Percentiles rank a stretch among this genome's conserved stretches.
Evolutionary conservation across 2,113 vertebrate species (phyloP).

Genomic region (Corydoras maculifer): DNA sequence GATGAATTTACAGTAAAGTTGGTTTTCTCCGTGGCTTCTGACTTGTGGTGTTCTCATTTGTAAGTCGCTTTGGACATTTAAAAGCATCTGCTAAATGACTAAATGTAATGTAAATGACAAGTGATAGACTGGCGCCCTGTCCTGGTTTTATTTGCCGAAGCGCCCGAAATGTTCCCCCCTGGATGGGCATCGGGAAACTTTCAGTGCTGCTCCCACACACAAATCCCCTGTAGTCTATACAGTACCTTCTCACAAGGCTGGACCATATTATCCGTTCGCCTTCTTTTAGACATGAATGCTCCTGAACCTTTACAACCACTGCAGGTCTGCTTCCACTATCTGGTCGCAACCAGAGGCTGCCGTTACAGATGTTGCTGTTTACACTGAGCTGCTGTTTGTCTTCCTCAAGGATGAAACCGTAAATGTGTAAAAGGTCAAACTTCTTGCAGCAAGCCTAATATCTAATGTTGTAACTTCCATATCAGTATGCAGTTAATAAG

Average conservation of each 20-base stretch:
- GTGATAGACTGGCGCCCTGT: no score
- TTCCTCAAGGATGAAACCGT: not conserved
- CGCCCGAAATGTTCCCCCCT: no score
- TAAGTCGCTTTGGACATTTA: no score
- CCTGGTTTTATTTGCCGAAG: no score
- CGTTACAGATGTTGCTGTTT: not conserved
- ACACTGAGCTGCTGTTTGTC: not conserved
- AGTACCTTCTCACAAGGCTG: constrained; percentile 7
- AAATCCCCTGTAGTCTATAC: not conserved
- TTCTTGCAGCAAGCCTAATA: no score
- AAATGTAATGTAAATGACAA: no score
- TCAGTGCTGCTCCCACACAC: not conserved
- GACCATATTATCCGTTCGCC: constrained; percentile 35
- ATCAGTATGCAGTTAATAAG: not conserved
- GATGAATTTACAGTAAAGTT: no score
- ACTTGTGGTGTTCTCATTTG: no score
- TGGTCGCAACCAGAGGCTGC: not conserved
- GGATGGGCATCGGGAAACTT: no score
- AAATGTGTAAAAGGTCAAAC: not conserved
- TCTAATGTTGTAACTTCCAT: not conserved
- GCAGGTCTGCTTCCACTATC: constrained; percentile 1
- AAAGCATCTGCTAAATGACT: no score
- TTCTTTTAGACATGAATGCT: constrained; percentile 9
- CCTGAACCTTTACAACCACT: not conserved
- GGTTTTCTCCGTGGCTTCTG: no score